Conservation (phyloP, 2,797 vertebrate species). For the Microcaecilia unicolor region DNA sequence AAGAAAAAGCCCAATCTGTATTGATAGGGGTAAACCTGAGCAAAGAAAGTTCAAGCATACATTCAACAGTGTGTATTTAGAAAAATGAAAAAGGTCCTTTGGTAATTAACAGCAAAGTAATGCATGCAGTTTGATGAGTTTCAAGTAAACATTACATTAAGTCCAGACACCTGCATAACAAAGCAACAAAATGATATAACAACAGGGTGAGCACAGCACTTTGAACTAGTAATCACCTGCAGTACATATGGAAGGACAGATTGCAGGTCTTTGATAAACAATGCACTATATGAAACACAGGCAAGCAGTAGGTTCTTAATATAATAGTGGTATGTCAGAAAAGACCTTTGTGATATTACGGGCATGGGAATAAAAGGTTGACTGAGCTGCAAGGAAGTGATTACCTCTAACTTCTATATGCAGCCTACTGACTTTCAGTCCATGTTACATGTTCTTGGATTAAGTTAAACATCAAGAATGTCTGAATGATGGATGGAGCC, state of each 20-base stretch:
- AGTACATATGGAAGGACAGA: background rate
- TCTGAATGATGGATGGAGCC: conserved; percentile 22
- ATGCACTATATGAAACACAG: background rate
- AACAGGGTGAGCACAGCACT: background rate
- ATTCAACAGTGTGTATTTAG: too few species aligned
- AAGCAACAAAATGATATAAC: background rate
- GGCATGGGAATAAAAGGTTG: background rate
- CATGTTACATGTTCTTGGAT: conserved; percentile 14
- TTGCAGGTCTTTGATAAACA: background rate
- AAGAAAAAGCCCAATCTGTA: too few species aligned
- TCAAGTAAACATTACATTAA: background rate
- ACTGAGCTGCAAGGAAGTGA: background rate
- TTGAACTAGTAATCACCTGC: background rate
- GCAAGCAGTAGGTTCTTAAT: too few species aligned
- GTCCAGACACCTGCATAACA: background rate
- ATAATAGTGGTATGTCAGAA: too few species aligned
- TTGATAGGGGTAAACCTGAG: too few species aligned
- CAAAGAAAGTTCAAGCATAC: too few species aligned
- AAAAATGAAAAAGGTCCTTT: too few species aligned
- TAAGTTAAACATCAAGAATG: conserved; percentile 18
- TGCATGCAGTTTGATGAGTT: rapidly evolving
- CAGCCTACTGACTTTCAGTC: background rate
- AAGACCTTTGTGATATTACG: conserved; percentile 2
- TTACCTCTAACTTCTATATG: background rate
- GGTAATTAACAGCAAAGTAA: background rate